These are phyloP conservation scores for Capitella teleta DNA, from an alignment of 1,140 invertebrate genomes.

Conservation along the genomic window DNA sequence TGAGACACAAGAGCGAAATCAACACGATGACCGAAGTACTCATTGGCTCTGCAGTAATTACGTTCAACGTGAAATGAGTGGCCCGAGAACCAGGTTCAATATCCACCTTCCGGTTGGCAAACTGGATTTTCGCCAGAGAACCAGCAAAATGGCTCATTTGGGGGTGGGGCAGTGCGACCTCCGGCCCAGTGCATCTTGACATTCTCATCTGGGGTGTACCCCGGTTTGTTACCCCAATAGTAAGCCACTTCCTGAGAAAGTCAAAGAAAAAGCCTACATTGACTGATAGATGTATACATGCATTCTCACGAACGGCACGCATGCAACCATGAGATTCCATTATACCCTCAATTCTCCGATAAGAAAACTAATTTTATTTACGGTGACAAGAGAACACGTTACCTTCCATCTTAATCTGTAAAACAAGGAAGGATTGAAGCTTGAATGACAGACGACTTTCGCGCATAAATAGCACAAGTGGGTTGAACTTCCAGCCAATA, in stretches of 20 bases:
- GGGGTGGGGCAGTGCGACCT: slow-evolving; percentile 9
- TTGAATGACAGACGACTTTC: too few relatives aligned
- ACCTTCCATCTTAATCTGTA: too few relatives aligned
- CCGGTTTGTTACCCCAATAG: slow-evolving; percentile 18
- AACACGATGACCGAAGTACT: too few relatives aligned
- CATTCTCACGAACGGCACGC: neutral
- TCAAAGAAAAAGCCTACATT: neutral
- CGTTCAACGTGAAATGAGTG: neutral
- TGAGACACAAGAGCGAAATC: too few relatives aligned
- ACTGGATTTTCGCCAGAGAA: slow-evolving; percentile 14
- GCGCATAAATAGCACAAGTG: too few relatives aligned
- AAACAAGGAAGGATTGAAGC: too few relatives aligned
- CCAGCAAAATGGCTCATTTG: slow-evolving; percentile 16
- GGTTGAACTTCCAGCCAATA: too few relatives aligned
- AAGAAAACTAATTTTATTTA: too few relatives aligned
- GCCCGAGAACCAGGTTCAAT: neutral
- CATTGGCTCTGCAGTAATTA: too few relatives aligned
- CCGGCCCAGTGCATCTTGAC: slow-evolving; percentile 17
- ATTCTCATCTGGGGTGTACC: slow-evolving; percentile 11
- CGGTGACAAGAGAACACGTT: too few relatives aligned
- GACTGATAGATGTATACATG: neutral
- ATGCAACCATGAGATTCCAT: too few relatives aligned
- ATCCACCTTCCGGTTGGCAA: slow-evolving; percentile 13
- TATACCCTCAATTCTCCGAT: too few relatives aligned
- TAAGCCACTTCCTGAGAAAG: slow-evolving; percentile 16